These are phyloP conservation scores for Porites lutea DNA, from an alignment of 64 coral and sea anemone genomes.

Conservation along the genomic window DNA sequence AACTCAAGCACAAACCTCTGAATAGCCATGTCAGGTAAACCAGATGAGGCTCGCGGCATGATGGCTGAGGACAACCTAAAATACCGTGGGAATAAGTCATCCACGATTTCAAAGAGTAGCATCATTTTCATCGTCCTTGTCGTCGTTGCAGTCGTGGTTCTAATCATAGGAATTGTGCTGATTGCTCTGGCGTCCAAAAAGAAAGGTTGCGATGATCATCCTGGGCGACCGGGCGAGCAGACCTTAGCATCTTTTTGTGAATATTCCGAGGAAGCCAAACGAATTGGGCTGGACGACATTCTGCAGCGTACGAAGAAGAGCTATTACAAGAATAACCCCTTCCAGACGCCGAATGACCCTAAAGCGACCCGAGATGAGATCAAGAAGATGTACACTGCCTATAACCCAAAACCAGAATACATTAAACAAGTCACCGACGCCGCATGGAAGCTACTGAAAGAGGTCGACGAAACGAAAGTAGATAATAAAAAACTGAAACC, in stretches of 20 bases:
- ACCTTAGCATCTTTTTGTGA: conserved; percentile 11
- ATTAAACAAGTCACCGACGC: conserved; percentile 22
- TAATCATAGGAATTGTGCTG: neutral
- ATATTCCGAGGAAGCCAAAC: conserved; percentile 27
- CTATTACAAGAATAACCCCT: conserved; percentile 34
- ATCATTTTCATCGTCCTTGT: neutral
- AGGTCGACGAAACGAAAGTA: conserved; percentile 10
- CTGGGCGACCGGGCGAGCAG: neutral
- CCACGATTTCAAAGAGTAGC: neutral
- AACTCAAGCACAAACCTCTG: too few species aligned
- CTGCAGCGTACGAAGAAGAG: neutral
- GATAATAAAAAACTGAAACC: conserved; percentile 27
- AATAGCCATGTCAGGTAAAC: neutral
- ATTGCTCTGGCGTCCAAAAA: neutral
- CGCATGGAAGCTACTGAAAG: neutral
- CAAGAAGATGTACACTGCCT: neutral
- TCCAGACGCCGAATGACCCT: conserved; percentile 24
- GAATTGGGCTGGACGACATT: neutral
- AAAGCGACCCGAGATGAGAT: conserved; percentile 29
- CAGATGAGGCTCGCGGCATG: neutral
- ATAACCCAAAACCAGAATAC: neutral
- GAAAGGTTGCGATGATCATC: neutral
- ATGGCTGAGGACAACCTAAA: neutral
- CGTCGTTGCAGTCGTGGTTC: neutral
- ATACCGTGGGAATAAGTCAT: neutral